Base-by-base conservation (phyloP, 2,888 invertebrate species). In the Microplitis deprimator region DNA sequence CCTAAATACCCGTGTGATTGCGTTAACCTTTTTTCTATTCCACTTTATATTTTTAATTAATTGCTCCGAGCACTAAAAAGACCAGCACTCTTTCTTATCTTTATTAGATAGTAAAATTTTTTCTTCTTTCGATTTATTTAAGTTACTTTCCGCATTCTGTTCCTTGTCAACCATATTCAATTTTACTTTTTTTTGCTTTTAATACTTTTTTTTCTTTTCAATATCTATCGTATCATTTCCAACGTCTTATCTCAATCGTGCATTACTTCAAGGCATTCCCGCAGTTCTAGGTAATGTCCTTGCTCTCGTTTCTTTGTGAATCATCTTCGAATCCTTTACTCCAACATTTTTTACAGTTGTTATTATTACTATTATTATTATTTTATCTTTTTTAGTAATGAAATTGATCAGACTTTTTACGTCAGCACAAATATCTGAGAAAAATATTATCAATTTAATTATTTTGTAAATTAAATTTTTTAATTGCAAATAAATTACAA, bases 301-400 rank as follows among this genome's bases (percentile, higher is more conserved):
- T 67, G 76, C 68, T 68, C 68, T 67, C 76, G 20, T 72, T 76
- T 72, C 61, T 50, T 61, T 71, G 39, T 60, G 38, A 65, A 40
- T 60, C 76, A 76, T 73, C 68, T 65, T 73, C 73, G 73, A 77
- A 68, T 70, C 59, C 73, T n/a, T 41, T 50, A n/a, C 16, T 39
- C 40, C 40, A 64, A 65, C 40, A 39, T 70, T 70, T 78, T 60
- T 40, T 73, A 59, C 59, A 29, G 59, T 29, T 65, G 38, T 38
- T 65, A 38, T 13, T 65, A 29, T 65, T 65, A 50, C 13, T 0
- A 13, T 29, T 65, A 6, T 65, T 65, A 10, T 65, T 65, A 65
- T 13, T 38, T 62, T 17, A 1, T 62, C 62, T n/a, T 62, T 17
- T 13, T 62, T 4, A 29, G 29, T 29, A 29, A 29, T 29, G 0